Conservation (phyloP, 2,888 invertebrate species). For the Spodoptera littoralis region DNA sequence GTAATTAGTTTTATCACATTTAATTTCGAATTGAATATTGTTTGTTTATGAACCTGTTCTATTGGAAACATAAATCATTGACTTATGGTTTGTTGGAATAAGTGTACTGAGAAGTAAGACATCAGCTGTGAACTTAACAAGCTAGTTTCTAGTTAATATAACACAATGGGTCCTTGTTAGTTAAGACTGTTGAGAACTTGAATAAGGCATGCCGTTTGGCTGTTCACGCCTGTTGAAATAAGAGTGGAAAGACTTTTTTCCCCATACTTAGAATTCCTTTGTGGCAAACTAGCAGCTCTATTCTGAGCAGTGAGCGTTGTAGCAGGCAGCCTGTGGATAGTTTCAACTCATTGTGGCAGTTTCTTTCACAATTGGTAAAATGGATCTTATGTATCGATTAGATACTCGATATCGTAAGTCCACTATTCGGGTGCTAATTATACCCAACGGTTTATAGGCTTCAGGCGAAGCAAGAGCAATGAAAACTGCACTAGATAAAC, state of each 20-base stretch:
- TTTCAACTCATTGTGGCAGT: slow-evolving; percentile 34
- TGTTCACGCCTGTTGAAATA: slow-evolving; percentile 3
- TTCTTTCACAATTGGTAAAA: slow-evolving; percentile 60
- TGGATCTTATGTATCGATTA: slow-evolving; percentile 53
- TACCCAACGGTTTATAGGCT: slow-evolving; percentile 45
- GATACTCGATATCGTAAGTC: slow-evolving; percentile 53
- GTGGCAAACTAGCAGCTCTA: slow-evolving; percentile 26
- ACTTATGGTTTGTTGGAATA: slow-evolving; percentile 6
- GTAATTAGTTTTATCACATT: not conserved
- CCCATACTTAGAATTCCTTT: slow-evolving; percentile 11
- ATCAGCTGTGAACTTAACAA: slow-evolving; percentile 25
- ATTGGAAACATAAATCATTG: slow-evolving; percentile 1
- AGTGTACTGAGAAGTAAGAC: slow-evolving; percentile 17
- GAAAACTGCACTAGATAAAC: slow-evolving; percentile 49
- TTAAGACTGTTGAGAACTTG: slow-evolving; percentile 13
- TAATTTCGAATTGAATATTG: not conserved
- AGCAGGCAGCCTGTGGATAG: slow-evolving; percentile 40
- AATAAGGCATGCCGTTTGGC: slow-evolving; percentile 13
- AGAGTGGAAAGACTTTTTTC: slow-evolving; percentile 11
- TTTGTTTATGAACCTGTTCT: not conserved
- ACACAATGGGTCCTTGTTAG: slow-evolving; percentile 26
- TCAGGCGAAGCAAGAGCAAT: slow-evolving; percentile 38
- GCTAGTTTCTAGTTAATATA: slow-evolving; percentile 28
- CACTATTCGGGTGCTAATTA: slow-evolving; percentile 59
- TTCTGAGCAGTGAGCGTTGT: slow-evolving; percentile 39